A percentile compares a stretch with the other conserved stretches of the same genome.
phyloP scores from a whole-genome alignment of 2,797 vertebrate genomes.

The Pangasius larnaudii region DNA sequence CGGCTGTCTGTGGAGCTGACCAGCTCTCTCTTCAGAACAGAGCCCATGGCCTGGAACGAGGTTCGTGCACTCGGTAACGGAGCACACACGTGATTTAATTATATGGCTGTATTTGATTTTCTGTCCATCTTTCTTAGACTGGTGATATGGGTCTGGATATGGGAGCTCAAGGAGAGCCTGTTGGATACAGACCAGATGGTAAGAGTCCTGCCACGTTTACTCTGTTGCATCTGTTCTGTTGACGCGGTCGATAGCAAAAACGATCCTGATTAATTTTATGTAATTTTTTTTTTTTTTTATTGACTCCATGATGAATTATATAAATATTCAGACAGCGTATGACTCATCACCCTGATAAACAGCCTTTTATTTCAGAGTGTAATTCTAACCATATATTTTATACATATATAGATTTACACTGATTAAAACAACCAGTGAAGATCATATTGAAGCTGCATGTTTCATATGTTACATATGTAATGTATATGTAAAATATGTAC shows the following conservation, averaged over 20 bases:
- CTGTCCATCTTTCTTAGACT: conserved; percentile 73
- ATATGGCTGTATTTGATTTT: neutral
- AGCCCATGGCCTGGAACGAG: conserved; percentile 98
- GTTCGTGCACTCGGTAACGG: conserved; percentile 62
- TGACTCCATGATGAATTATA: neutral
- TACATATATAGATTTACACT: too few relatives aligned
- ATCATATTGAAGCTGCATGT: neutral
- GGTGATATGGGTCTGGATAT: conserved; percentile 95
- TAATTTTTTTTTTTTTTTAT: too few relatives aligned
- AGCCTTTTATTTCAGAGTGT: neutral
- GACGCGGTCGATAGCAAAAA: neutral
- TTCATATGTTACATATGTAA: too few relatives aligned
- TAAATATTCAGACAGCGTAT: neutral
- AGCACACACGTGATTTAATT: neutral
- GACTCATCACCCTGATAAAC: neutral
- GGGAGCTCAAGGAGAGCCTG: conserved; percentile 91
- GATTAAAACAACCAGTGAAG: neutral
- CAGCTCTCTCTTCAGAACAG: conserved; percentile 95
- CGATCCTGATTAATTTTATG: neutral
- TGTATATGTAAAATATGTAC: too few relatives aligned
- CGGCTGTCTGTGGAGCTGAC: conserved; percentile 95
- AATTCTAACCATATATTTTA: neutral
- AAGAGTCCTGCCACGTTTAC: conserved; percentile 47
- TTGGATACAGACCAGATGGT: conserved; percentile 97
- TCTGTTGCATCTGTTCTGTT: neutral